These are phyloP conservation scores for Hypotaenidia philippensis DNA, from an alignment of 2,797 vertebrate species.

Conservation along the genomic window DNA sequence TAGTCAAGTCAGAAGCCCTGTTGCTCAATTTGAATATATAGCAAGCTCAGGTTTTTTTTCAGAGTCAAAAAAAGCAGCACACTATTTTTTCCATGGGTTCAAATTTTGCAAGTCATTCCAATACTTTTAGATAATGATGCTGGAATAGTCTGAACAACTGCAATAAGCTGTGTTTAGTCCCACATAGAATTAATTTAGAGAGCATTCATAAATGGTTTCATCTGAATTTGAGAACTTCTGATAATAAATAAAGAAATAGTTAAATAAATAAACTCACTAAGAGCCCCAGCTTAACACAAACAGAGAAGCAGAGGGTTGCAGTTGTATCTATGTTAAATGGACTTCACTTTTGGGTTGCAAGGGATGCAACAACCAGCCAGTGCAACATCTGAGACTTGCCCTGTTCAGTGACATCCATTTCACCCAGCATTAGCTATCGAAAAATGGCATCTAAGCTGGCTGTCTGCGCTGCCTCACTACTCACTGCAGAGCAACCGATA, in stretches of 20 bases:
- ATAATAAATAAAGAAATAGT: not conserved
- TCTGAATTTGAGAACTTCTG: not conserved
- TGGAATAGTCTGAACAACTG: not conserved
- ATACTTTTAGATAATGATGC: not conserved
- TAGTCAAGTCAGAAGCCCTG: not conserved
- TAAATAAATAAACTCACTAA: not conserved
- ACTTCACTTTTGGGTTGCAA: not conserved
- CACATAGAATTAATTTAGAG: not conserved
- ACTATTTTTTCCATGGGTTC: not conserved
- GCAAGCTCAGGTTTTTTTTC: not conserved
- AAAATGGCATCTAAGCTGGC: accelerated
- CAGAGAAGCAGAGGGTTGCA: not conserved
- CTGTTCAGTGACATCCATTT: not conserved
- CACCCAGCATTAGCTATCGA: not conserved
- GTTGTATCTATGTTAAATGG: not conserved
- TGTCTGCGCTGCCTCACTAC: not conserved
- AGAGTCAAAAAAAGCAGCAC: not conserved
- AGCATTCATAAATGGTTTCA: not conserved
- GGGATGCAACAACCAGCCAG: not conserved
- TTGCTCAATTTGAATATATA: not conserved
- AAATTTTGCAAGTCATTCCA: not conserved
- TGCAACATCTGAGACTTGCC: not conserved
- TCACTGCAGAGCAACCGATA: not conserved
- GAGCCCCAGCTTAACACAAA: not conserved
- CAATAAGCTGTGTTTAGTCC: not conserved